Base-by-base conservation (phyloP, 2,888 invertebrate genomes). In the Saturnia pavonia region DNA sequence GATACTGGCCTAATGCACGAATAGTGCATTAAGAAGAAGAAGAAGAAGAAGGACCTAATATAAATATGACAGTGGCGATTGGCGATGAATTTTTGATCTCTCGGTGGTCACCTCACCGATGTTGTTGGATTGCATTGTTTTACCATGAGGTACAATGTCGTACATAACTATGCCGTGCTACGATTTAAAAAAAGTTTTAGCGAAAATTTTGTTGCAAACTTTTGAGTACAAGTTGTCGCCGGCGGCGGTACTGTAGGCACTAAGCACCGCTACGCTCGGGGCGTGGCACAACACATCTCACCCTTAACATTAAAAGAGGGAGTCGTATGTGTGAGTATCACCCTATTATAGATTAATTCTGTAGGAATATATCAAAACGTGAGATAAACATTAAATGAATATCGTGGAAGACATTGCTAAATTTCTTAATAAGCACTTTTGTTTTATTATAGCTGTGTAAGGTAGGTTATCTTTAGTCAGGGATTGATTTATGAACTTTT, bases 191-290 rank as follows among this genome's bases (percentile, higher is more conserved):
- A n/a, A n/a, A n/a, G n/a, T n/a, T n/a, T 11, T 60, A 1, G 27
- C 57, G 27, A 60, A 40, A n/a, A n/a, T 40, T 65, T 65, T 40
- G 65, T 68, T 54, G 75, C 87, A 22, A 19, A 74, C 72, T 71
- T 84, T 70, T 83, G 48, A 77, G 9, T 69, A 71, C 48, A 69
- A 67, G 70, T 71, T 77, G 72, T 71, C 73, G 84, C 88, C 87
- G 76, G 74, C 78, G 89, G 89, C 88, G 79, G 77, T 80, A 85
- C 91, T 86, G 81, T 83, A 87, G 91, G 78, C 57, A 57, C 12
- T 25, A n/a, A n/a, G 34, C 34, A 34, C 34, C 34, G 4, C 80
- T 80, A 84, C 77, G 89, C 91, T 87, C 86, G 85, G 88, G 91
- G 92, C 91, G 90, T 84, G 86, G 87, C 88, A 76, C 84, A 77